Evolutionary conservation across 2,797 vertebrate genomes (phyloP), one percentile per base, ranked within the genome.

Genomic region (Mus spretus): DNA sequence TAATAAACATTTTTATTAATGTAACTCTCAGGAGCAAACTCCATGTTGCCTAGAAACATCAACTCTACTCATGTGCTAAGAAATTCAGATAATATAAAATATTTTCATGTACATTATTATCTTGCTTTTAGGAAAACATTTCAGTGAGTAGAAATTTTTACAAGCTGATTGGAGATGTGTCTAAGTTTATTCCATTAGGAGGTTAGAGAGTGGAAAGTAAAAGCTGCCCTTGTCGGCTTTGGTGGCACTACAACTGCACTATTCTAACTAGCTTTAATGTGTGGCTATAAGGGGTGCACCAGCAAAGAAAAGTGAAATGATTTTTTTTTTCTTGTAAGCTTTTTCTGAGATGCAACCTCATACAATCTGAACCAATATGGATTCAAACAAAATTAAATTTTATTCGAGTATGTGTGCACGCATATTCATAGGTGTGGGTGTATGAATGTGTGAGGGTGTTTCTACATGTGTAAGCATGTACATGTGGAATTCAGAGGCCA

Each of bases 341-440:
- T 81, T 81, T 57, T 34, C 9, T 37, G 10, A 13, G 20, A 70
- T 84, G 24, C 1, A 44, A 86, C 85, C 13, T 20, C 83, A 75
- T 40, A 78, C 11, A 40, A 28, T 55, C 59, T 92, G 15, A 34
- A 31, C 31, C 13, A 59, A 61, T 61, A n/a, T 86, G 55, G 34
- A 75, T 70, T 31, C 50, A n/a, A 95, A 80, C 13, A 59, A 85
- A 96, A 75, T 94, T 91, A 80, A 13, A 40, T 75, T 72, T 83
- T 31, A 63, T 44, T 83, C 11, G 14, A 63, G 2, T 44, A 19
- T 63, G 2, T 83, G 3, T 61, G 37, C 24, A 63, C 11, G 1
- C 40, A 28, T 63, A 5, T 24, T 81, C n/a, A 37, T 59, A 6
- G 13, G 2, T 81, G 53, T 13, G 3, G 20, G 2, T 8, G 9